Evolutionary conservation across 2,113 vertebrate species (phyloP).

Genomic region (Chaetodon auriga): DNA sequence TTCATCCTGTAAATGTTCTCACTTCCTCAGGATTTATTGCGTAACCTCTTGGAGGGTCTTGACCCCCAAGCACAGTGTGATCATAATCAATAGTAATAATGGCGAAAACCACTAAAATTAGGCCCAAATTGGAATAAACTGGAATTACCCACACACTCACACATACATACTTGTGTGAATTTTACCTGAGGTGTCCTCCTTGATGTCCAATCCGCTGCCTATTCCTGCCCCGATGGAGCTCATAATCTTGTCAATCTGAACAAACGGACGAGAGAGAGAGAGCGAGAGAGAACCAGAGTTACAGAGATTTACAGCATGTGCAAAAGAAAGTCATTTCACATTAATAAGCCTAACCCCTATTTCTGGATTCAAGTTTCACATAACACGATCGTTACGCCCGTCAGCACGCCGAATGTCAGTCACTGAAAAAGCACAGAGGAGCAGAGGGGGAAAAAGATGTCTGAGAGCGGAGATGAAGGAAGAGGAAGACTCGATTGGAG

Average conservation of each 20-base stretch:
- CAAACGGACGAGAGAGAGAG: slow-evolving; percentile 39
- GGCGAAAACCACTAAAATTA: background rate
- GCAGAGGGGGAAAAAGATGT: slow-evolving; percentile 5
- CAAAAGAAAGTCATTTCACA: slow-evolving; percentile 42
- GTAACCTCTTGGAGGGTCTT: background rate
- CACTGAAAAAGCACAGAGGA: slow-evolving; percentile 43
- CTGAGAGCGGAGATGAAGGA: slow-evolving; percentile 40
- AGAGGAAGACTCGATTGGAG: slow-evolving; percentile 5
- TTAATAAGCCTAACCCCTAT: slow-evolving; percentile 62
- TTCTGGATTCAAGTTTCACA: slow-evolving; percentile 65
- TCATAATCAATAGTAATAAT: background rate
- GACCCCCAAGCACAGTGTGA: background rate
- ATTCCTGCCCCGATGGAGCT: slow-evolving; percentile 96
- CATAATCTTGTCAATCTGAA: slow-evolving; percentile 98
- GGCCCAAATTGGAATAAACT: background rate
- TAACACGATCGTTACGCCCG: slow-evolving; percentile 58
- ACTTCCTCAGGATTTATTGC: background rate
- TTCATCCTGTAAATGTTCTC: background rate
- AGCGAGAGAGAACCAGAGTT: slow-evolving; percentile 36
- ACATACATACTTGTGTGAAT: slow-evolving; percentile 1
- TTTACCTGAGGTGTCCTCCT: slow-evolving; percentile 88
- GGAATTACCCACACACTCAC: slow-evolving; percentile 8
- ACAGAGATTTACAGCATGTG: slow-evolving; percentile 31
- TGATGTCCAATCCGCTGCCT: slow-evolving; percentile 88
- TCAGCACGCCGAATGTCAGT: slow-evolving; percentile 41